A percentile compares a stretch with the other conserved stretches of the same genome.
phyloP scores from a whole-genome alignment of 2,888 invertebrate genomes.

The Phymatocera aterrima region DNA sequence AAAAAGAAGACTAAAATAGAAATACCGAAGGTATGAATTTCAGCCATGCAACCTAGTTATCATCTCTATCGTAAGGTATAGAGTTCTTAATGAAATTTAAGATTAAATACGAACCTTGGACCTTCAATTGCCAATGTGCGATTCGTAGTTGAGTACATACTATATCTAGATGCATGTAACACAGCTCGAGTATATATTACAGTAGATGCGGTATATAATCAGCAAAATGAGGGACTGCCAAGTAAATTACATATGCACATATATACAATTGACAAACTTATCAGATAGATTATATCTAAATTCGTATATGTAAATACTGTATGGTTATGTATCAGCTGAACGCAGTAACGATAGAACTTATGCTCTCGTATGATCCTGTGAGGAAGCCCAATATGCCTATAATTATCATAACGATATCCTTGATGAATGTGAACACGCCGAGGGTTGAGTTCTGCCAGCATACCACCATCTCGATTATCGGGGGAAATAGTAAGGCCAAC shows the following conservation, averaged over 20 bases:
- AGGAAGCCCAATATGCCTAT: constrained; percentile 84
- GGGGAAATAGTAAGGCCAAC: constrained; percentile 91
- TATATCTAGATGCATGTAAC: not conserved
- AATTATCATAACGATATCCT: constrained; percentile 81
- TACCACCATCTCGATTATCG: constrained; percentile 88
- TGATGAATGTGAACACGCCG: constrained; percentile 74
- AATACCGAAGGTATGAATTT: no score
- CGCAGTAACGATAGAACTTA: constrained; percentile 78
- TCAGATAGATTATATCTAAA: no score
- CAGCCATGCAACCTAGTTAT: no score
- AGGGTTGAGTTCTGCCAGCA: constrained; percentile 79
- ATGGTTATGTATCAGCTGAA: constrained; percentile 66
- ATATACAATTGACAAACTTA: no score
- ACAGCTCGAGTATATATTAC: not conserved
- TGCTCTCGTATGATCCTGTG: constrained; percentile 86
- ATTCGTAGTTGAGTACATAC: not conserved
- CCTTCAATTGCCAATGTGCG: not conserved
- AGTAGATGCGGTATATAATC: not conserved
- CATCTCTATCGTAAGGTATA: not conserved
- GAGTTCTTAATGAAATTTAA: not conserved
- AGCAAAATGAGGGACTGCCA: no score
- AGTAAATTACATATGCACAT: not conserved
- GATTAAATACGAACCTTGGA: not conserved
- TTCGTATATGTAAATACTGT: not conserved
- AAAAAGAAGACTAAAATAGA: no score